phyloP scores from a whole-genome alignment of 92 coral and sea anemone species.

The Pocillopora grandis region DNA sequence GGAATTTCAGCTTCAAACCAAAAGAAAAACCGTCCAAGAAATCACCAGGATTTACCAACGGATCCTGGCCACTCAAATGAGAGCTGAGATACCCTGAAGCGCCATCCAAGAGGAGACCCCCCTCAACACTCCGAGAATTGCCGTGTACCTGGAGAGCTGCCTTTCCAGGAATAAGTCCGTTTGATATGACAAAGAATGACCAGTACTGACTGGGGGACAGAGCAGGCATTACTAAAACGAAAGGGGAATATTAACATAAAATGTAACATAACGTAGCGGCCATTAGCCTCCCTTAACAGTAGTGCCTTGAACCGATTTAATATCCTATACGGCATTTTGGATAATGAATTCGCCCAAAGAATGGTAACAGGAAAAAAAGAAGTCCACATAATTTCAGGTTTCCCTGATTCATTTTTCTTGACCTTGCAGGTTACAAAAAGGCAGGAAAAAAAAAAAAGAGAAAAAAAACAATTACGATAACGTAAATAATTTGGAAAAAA shows the following conservation, averaged over 20 bases:
- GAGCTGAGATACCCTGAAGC: slow-evolving; percentile 73
- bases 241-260: not conserved
- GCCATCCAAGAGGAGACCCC: slow-evolving; percentile 89
- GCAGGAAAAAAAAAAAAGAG: not conserved
- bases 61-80: slow-evolving; percentile 52
- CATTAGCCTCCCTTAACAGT: too few species aligned
- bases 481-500: not conserved
- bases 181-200: slow-evolving; percentile 74
- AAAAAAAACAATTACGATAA: too few species aligned
- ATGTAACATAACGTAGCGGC: not conserved
- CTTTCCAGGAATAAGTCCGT: slow-evolving; percentile 72
- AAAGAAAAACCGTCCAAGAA: slow-evolving; percentile 74
- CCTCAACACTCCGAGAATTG: slow-evolving; percentile 70
- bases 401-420: too few species aligned
- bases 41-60: slow-evolving; percentile 75
- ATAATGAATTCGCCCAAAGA: too few species aligned
- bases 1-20: slow-evolving; percentile 84
- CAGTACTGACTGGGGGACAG: slow-evolving; percentile 77
- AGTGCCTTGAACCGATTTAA: too few species aligned
- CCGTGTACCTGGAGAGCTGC: slow-evolving; percentile 72
- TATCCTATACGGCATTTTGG: too few species aligned
- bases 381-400: too few species aligned
- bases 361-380: too few species aligned
- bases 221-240: slow-evolving; percentile 66
- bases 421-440: not conserved